phyloP scores from a whole-genome alignment of 2,888 invertebrate genomes.

The Pseudolycoriella hygida region DNA sequence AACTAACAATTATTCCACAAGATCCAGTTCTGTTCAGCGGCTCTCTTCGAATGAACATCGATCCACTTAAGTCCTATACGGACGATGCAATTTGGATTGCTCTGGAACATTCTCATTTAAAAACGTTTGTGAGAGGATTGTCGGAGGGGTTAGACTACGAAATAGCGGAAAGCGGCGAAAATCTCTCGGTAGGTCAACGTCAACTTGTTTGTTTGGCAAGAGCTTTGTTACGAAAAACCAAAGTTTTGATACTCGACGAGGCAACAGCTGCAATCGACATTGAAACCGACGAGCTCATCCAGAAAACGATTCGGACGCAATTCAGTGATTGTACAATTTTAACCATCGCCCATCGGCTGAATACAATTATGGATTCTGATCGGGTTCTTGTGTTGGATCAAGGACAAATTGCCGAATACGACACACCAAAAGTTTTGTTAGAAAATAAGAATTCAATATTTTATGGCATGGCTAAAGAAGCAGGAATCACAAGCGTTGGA shows the following conservation, averaged over 20 bases:
- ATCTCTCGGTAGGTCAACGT: conserved; percentile 30
- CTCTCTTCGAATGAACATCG: conserved; percentile 35
- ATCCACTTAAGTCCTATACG: conserved; percentile 31
- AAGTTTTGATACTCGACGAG: conserved; percentile 31
- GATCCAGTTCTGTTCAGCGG: conserved; percentile 42
- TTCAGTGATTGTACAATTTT: conserved; percentile 66
- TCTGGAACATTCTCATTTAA: conserved; percentile 34
- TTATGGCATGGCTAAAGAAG: conserved; percentile 27
- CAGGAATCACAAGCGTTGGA: conserved; percentile 4
- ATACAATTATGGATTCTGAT: conserved; percentile 71
- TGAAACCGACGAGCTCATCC: conserved; percentile 34
- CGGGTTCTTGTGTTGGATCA: conserved; percentile 44
- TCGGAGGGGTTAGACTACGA: conserved; percentile 18
- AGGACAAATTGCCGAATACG: conserved; percentile 27
- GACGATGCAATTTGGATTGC: conserved; percentile 35
- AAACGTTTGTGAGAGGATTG: conserved; percentile 18
- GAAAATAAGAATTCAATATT: conserved; percentile 25
- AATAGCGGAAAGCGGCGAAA: conserved; percentile 25
- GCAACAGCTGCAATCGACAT: conserved; percentile 36
- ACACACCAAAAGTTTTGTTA: conserved; percentile 22
- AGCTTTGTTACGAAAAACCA: conserved; percentile 31
- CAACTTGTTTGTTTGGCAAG: conserved; percentile 32
- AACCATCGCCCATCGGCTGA: conserved; percentile 71
- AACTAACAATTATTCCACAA: conserved; percentile 33
- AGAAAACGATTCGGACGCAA: conserved; percentile 59